Evolutionary conservation across 2,888 invertebrate genomes (phyloP).

Genomic region (Catonia carolina): DNA sequence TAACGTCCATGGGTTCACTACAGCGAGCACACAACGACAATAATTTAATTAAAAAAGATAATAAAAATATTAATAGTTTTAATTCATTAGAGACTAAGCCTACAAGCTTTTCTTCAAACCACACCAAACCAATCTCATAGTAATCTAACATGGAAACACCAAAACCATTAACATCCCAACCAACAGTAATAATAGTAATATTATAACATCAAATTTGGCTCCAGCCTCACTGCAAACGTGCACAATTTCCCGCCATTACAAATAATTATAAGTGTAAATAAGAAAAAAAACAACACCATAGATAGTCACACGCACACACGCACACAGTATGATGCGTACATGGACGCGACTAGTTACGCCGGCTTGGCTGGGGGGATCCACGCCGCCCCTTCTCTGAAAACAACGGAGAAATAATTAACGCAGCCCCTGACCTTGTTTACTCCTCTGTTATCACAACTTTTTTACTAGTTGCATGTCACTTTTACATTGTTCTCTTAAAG

Average conservation of each 20-base stretch:
- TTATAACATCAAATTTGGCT: constrained; percentile 20
- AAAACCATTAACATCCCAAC: constrained; percentile 25
- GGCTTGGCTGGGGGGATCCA: no score
- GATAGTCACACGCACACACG: constrained; percentile 22
- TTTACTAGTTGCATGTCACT: no score
- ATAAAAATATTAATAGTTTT: constrained; percentile 14
- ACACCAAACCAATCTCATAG: constrained; percentile 25
- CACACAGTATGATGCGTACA: constrained; percentile 9
- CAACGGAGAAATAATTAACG: no score
- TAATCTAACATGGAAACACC: constrained; percentile 22
- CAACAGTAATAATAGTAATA: constrained; percentile 14
- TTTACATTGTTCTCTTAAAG: no score
- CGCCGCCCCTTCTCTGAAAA: no score
- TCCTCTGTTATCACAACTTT: no score
- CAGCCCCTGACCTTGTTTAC: no score
- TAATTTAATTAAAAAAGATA: constrained; percentile 3
- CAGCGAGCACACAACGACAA: constrained; percentile 12
- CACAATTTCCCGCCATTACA: constrained; percentile 20
- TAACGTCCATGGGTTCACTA: constrained; percentile 8
- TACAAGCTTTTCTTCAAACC: constrained; percentile 31
- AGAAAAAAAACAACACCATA: constrained; percentile 26
- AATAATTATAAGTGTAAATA: constrained; percentile 22
- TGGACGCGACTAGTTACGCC: no score
- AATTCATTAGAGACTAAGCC: constrained; percentile 29
- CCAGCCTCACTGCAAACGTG: constrained; percentile 29